Conservation (phyloP, 2,888 invertebrate species). For the Rhamnusium bicolor region DNA sequence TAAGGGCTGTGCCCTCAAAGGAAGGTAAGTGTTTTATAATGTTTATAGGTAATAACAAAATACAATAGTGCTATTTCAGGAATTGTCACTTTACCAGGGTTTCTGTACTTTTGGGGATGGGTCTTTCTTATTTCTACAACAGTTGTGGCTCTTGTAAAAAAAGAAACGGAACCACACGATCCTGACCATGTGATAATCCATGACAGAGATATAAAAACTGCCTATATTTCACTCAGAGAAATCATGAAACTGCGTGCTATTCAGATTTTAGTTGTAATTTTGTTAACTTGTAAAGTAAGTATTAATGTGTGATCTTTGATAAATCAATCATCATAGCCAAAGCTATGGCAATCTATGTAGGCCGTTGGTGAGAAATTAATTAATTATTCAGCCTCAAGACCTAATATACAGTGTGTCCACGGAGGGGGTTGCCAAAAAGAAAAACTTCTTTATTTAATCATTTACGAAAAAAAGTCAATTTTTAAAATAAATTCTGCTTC, state of each 20-base stretch:
- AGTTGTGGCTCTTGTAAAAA: slow-evolving; percentile 90
- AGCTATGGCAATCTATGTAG: no score
- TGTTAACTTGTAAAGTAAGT: slow-evolving; percentile 91
- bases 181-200: slow-evolving; percentile 67
- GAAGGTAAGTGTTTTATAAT: slow-evolving; percentile 75
- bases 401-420: no score
- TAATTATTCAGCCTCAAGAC: no score
- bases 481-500: no score
- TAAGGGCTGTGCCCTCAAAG: slow-evolving; percentile 81
- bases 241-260: slow-evolving; percentile 90
- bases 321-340: no score
- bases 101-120: slow-evolving; percentile 96
- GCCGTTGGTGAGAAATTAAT: no score
- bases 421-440: no score
- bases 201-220: slow-evolving; percentile 76
- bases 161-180: slow-evolving; percentile 77
- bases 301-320: neutral
- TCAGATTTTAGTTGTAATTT: slow-evolving; percentile 82
- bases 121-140: slow-evolving; percentile 93
- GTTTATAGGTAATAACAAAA: neutral
- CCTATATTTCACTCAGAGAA: slow-evolving; percentile 87
- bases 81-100: slow-evolving; percentile 76
- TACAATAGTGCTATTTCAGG: slow-evolving; percentile 54
- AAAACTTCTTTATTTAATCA: no score
- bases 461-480: no score